Percentiles rank a stretch among this genome's conserved stretches.
phyloP scores from a whole-genome alignment of 2,113 vertebrate species.

The Mormyrus iriodes region DNA sequence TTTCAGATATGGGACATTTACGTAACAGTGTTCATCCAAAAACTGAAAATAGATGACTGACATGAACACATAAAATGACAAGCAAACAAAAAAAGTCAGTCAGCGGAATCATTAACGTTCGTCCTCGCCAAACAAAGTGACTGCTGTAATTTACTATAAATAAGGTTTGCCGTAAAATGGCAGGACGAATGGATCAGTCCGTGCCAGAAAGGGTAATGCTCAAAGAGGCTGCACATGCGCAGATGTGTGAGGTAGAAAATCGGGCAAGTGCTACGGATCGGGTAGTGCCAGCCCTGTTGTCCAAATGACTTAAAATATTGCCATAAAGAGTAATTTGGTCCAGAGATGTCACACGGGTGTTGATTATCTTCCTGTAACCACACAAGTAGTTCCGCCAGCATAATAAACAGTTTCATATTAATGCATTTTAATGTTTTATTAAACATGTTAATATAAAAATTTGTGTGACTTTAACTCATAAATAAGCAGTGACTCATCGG shows the following conservation, averaged over 20 bases:
- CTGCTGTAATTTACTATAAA: background rate
- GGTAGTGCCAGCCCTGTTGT: background rate
- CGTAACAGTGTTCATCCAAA: background rate
- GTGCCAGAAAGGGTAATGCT: background rate
- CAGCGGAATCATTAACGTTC: background rate
- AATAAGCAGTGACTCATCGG: background rate
- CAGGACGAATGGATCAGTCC: background rate
- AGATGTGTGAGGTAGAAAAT: background rate
- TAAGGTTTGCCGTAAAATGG: background rate
- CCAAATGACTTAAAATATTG: background rate
- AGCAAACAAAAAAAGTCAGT: background rate
- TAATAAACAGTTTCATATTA: background rate
- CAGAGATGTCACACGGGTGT: background rate
- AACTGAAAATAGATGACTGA: background rate
- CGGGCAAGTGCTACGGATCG: background rate
- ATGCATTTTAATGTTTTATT: background rate
- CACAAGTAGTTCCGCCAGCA: background rate
- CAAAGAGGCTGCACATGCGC: background rate
- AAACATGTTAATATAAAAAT: background rate
- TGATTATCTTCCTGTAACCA: background rate
- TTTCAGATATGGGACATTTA: too few relatives aligned
- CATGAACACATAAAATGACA: background rate
- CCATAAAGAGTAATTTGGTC: background rate
- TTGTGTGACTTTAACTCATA: background rate
- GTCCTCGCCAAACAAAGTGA: background rate